Conservation (phyloP, 2,797 vertebrate genomes). For the Poecilia velifera region DNA sequence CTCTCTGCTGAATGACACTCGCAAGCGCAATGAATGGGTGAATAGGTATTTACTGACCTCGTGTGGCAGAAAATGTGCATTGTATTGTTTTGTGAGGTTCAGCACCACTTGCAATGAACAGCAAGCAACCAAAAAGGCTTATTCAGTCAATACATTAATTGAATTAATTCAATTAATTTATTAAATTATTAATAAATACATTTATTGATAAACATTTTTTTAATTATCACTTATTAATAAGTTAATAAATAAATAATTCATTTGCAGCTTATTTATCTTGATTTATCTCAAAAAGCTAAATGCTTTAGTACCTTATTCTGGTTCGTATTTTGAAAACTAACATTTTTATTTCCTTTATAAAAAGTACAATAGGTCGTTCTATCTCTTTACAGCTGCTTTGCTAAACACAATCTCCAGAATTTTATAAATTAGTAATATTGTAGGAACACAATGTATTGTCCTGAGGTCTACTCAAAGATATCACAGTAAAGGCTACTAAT, state of each 20-base stretch:
- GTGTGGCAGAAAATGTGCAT: conserved; percentile 22
- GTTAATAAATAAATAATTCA: neutral
- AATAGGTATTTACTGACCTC: conserved; percentile 23
- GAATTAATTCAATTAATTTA: too few species aligned
- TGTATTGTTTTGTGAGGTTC: conserved; percentile 39
- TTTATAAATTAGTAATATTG: neutral
- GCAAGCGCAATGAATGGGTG: neutral
- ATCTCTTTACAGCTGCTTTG: neutral
- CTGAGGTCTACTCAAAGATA: neutral
- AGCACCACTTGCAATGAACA: conserved; percentile 66
- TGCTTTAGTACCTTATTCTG: neutral
- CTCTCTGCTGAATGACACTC: neutral
- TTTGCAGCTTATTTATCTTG: neutral
- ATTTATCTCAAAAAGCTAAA: neutral
- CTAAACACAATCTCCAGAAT: neutral
- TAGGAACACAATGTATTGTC: neutral
- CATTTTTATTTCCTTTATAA: neutral
- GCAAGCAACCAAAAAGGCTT: conserved; percentile 4
- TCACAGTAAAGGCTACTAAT: too few species aligned
- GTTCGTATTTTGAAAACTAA: neutral
- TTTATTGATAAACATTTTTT: too few species aligned
- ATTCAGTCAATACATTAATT: too few species aligned
- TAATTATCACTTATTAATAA: too few species aligned
- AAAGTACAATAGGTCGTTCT: neutral
- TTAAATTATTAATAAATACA: too few species aligned